Evolutionary conservation across 1,140 invertebrate genomes (phyloP).

Genomic region (Harlomillsia oculata): DNA sequence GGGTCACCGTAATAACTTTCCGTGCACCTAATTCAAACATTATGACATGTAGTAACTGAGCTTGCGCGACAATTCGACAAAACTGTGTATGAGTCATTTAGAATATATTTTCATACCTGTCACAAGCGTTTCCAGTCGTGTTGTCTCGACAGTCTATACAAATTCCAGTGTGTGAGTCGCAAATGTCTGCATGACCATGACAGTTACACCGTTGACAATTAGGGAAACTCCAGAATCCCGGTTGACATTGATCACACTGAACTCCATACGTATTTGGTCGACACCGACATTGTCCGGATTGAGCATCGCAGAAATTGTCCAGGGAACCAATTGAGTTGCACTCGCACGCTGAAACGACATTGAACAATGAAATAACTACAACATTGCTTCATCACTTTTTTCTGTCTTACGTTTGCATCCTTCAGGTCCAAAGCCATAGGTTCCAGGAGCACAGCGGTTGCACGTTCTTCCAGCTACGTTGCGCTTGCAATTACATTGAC

Average conservation of each 20-base stretch:
- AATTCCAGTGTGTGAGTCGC: constrained; percentile 81
- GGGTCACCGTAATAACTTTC: constrained; percentile 95
- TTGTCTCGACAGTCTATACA: constrained; percentile 81
- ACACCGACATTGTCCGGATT: constrained; percentile 89
- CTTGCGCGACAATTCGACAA: neutral
- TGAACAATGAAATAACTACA: neutral
- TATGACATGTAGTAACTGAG: neutral
- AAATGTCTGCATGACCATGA: constrained; percentile 90
- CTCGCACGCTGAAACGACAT: constrained; percentile 62
- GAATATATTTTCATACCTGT: constrained; percentile 46
- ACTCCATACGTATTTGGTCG: constrained; percentile 84
- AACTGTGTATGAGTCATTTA: neutral
- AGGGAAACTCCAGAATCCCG: constrained; percentile 93
- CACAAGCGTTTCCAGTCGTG: constrained; percentile 80
- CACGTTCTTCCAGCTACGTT: constrained; percentile 90
- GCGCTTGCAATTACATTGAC: constrained; percentile 80
- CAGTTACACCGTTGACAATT: constrained; percentile 90
- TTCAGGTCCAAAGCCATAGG: constrained; percentile 88
- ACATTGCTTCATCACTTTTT: neutral
- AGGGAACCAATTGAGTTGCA: constrained; percentile 88
- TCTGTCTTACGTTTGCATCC: constrained; percentile 62
- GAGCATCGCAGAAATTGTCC: constrained; percentile 88
- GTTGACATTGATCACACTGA: constrained; percentile 87
- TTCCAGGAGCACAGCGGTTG: constrained; percentile 88
- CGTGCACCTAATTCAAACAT: constrained; percentile 53